These are phyloP conservation scores for Tetranychus piercei DNA, from an alignment of 2,888 invertebrate species.

Conservation along the genomic window DNA sequence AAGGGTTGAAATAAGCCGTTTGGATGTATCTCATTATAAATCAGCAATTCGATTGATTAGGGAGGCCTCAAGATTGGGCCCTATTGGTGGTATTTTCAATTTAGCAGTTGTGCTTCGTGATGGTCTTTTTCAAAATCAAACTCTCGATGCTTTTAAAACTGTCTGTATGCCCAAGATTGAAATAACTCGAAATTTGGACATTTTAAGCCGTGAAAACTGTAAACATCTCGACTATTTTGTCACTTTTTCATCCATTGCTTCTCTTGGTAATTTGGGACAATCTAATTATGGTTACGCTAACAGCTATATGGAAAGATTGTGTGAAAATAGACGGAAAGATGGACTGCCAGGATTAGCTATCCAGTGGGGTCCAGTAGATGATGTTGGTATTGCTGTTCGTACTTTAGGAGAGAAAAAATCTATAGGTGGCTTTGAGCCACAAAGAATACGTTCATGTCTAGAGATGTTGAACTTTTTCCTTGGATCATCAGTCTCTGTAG, in stretches of 20 bases:
- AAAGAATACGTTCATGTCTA: conserved; percentile 80
- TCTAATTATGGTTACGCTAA: conserved; percentile 64
- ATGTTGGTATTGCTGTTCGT: conserved; percentile 78
- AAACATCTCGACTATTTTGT: conserved; percentile 14
- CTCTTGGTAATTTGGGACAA: conserved; percentile 10
- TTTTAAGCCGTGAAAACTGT: conserved; percentile 33
- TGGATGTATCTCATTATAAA: conserved; percentile 37
- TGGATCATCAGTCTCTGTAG: conserved; percentile 66
- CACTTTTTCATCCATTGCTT: conserved; percentile 11
- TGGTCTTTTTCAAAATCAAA: conserved; percentile 13
- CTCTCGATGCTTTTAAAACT: conserved; percentile 3
- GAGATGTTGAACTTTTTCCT: conserved; percentile 67
- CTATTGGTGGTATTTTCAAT: conserved; percentile 15
- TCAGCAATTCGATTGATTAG: not conserved
- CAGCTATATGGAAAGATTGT: conserved; percentile 87
- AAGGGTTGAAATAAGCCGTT: conserved; percentile 25
- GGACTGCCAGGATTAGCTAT: conserved; percentile 54
- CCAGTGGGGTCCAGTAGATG: conserved; percentile 99
- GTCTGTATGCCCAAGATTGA: conserved; percentile 2
- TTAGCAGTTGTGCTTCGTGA: conserved; percentile 9
- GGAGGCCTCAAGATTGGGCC: conserved; percentile 4
- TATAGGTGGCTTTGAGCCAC: conserved; percentile 86
- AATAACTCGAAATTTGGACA: conserved; percentile 12
- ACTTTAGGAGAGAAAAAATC: conserved; percentile 71
- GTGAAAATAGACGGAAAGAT: conserved; percentile 59